Conservation (phyloP, 2,797 vertebrate genomes). For the Tapera naevia region DNA sequence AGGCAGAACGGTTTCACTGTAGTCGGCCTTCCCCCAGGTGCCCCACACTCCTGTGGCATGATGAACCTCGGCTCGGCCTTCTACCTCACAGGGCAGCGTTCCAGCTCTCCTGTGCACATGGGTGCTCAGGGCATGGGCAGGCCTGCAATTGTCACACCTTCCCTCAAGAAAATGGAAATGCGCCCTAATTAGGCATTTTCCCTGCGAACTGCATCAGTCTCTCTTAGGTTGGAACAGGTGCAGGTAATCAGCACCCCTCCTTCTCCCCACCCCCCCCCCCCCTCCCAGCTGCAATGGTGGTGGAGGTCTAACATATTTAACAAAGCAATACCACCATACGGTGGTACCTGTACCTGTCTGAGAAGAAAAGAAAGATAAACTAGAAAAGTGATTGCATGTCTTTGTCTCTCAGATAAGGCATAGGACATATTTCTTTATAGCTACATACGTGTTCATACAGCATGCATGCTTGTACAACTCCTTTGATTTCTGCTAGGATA, state of each 20-base stretch:
- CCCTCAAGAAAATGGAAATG: slow-evolving; percentile 6
- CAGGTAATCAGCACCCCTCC: not conserved
- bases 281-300: not conserved
- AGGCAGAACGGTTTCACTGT: not conserved
- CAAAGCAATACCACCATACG: not conserved
- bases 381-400: not conserved
- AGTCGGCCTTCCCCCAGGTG: not conserved
- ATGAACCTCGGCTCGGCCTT: not conserved
- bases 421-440: not conserved
- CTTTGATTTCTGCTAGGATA: not conserved
- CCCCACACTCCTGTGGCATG: not conserved
- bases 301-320: not conserved
- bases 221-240: slow-evolving; percentile 24
- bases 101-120: not conserved
- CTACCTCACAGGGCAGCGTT: not conserved
- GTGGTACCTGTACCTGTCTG: not conserved
- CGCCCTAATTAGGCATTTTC: not conserved
- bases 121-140: not conserved
- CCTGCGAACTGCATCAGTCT: not conserved
- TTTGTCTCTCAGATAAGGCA: not conserved
- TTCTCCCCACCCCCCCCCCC: too few species aligned
- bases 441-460: not conserved
- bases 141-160: not conserved
- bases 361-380: not conserved
- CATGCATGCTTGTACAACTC: not conserved